Base-by-base conservation (phyloP, 1,140 invertebrate species). In the Pinna nobilis region DNA sequence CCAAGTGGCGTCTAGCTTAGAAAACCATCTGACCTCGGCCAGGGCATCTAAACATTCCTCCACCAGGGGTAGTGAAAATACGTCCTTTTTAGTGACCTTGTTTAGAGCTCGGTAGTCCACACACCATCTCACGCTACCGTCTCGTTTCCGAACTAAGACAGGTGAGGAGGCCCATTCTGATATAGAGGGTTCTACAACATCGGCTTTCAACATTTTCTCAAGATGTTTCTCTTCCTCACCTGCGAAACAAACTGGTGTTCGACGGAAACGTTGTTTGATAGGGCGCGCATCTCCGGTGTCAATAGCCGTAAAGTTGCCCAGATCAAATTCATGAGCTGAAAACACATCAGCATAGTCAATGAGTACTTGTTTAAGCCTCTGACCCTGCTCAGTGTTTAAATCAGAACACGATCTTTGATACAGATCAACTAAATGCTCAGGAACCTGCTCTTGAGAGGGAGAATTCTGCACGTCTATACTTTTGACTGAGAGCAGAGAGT, bases 31-130 rank as follows among this genome's bases (percentile, higher is more conserved):
- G 47, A 69, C 70, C 3, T 41, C 67, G 1, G 68, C n/a, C 9
- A 76, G 61, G 28, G 51, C 39, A 30, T 70, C 74, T 7, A 70
- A 23, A 39, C 39, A 76, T 23, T 64, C 60, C 28, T 75, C 73
- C 1, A 70, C 51, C 9, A 65, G 18, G 5, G 73, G 66, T 13
- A 70, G 23, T 0, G 69, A 60, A 64, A 41, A 70, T 4, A 70
- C 69, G 44, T 64, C 69, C 25, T 70, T 70, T 13, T n/a, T 55
- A 13, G 61, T 72, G 28, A 72, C 60, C 2, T 35, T 5, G 18
- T 72, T 72, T n/a, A 72, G 25, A 18, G 33, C 57, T n/a, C 60
- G 32, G 28, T 72, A 72, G 33, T 72, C 60, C 51, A 76, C 60
- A 0, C 41, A 47, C 9, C 33, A 76, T 18, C 74, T 20, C 0